phyloP scores from a whole-genome alignment of 2,888 invertebrate genomes.

The Petrophora chlorosata region DNA sequence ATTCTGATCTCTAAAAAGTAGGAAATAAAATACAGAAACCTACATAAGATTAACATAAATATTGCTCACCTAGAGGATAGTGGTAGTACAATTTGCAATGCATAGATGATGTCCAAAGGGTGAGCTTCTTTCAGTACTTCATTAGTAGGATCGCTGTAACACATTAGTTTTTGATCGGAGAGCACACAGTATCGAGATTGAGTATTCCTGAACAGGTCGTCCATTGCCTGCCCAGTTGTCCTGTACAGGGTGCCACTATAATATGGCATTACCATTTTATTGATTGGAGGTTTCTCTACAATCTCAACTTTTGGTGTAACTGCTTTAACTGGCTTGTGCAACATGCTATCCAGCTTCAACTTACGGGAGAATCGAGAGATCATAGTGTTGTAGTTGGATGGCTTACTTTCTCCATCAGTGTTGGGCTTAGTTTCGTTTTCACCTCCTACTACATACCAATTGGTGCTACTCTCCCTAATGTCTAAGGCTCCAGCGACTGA shows the following conservation, averaged over 20 bases:
- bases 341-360: conserved; percentile 79
- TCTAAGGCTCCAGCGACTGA: conserved; percentile 5
- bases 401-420: conserved; percentile 50
- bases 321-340: conserved; percentile 58
- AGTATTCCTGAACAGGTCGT: conserved; percentile 90
- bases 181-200: conserved; percentile 89
- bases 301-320: conserved; percentile 49
- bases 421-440: conserved; percentile 42
- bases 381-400: conserved; percentile 57
- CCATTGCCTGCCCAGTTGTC: conserved; percentile 82
- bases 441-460: conserved; percentile 62
- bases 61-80: conserved; percentile 75
- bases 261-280: conserved; percentile 71
- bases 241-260: conserved; percentile 86
- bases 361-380: conserved; percentile 70
- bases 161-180: conserved; percentile 88
- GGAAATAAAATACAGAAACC: conserved; percentile 13
- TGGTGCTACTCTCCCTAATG: conserved; percentile 68
- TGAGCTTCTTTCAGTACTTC: conserved; percentile 88
- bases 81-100: conserved; percentile 86
- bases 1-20: too few relatives aligned
- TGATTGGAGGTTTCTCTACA: conserved; percentile 81
- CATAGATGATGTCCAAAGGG: conserved; percentile 86
- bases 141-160: conserved; percentile 89
- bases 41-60: conserved; percentile 26